Percentiles rank a stretch among this genome's conserved stretches.
Evolutionary conservation across 2,888 invertebrate genomes (phyloP).

Genomic region (Eilema depressum): DNA sequence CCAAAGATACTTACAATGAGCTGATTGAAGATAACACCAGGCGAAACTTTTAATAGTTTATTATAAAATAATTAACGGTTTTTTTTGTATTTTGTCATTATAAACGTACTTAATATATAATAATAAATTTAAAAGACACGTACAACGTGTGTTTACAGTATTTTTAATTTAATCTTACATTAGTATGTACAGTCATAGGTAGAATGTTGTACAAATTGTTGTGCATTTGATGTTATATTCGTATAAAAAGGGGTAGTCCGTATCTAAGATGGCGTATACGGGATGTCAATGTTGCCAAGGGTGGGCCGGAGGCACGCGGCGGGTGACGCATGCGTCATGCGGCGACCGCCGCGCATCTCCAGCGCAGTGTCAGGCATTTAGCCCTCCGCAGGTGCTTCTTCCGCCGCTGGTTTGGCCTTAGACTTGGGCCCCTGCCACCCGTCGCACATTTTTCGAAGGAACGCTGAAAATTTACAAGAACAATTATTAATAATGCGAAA

Average conservation of each 20-base stretch:
- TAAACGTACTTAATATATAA: constrained; percentile 82
- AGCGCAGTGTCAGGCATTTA: constrained; percentile 55
- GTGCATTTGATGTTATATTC: constrained; percentile 67
- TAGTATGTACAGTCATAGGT: constrained; percentile 84
- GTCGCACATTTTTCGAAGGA: constrained; percentile 95
- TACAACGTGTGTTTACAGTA: constrained; percentile 85
- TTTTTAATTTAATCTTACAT: constrained; percentile 83
- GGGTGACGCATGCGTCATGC: constrained; percentile 41
- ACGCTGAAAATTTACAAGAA: constrained; percentile 86
- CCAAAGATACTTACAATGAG: constrained; percentile 39
- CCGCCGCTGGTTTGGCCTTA: constrained; percentile 47
- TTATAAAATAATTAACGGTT: constrained; percentile 84
- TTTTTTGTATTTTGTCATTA: constrained; percentile 81
- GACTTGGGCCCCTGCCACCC: constrained; percentile 77
- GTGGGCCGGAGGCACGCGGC: constrained; percentile 45
- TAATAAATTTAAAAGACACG: constrained; percentile 84
- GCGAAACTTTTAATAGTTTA: constrained; percentile 80
- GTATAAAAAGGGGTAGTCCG: constrained; percentile 83
- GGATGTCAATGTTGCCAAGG: constrained; percentile 60
- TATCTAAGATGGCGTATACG: constrained; percentile 77
- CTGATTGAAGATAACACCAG: constrained; percentile 74
- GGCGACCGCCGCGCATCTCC: constrained; percentile 41
- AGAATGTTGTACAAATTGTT: constrained; percentile 79
- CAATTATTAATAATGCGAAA: constrained; percentile 21
- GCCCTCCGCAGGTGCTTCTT: constrained; percentile 73